Percentiles rank a stretch among this genome's conserved stretches.
phyloP scores from a whole-genome alignment of 2,888 invertebrate species.

The Perizoma affinitatum region DNA sequence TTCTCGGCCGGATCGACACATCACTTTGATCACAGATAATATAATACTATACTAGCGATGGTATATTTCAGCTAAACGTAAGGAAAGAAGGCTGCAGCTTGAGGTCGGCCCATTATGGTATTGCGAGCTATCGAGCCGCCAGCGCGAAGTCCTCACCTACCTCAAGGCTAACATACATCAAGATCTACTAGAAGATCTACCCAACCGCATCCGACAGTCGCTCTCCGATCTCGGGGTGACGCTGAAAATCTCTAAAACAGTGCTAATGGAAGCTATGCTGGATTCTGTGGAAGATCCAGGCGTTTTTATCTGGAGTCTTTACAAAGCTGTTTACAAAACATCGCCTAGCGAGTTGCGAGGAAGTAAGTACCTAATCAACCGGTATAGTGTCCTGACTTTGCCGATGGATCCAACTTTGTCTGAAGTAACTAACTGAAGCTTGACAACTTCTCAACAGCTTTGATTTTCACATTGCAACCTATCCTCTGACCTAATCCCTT shows the following conservation, averaged over 20 bases:
- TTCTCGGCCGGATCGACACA: too few relatives aligned
- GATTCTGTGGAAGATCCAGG: slow-evolving; percentile 65
- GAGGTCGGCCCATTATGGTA: slow-evolving; percentile 73
- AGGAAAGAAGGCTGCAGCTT: slow-evolving; percentile 48
- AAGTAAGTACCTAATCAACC: too few relatives aligned
- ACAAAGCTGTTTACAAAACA: slow-evolving; percentile 59
- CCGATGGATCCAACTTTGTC: too few relatives aligned
- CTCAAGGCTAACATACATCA: slow-evolving; percentile 66
- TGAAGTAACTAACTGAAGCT: too few relatives aligned
- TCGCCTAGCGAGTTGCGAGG: slow-evolving; percentile 60
- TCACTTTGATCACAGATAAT: too few relatives aligned
- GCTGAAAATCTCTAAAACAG: slow-evolving; percentile 50
- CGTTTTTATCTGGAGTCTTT: slow-evolving; percentile 75
- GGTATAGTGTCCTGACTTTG: too few relatives aligned
- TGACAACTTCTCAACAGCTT: too few relatives aligned
- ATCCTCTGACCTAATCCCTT: neutral
- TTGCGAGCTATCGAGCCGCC: slow-evolving; percentile 62
- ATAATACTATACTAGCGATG: too few relatives aligned
- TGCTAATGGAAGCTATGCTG: slow-evolving; percentile 64
- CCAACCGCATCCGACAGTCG: slow-evolving; percentile 56
- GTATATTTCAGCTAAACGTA: slow-evolving; percentile 49
- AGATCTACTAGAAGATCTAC: slow-evolving; percentile 70
- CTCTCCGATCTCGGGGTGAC: slow-evolving; percentile 66
- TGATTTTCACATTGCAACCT: too few relatives aligned
- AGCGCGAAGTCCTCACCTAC: slow-evolving; percentile 54